phyloP scores from a whole-genome alignment of 2,888 invertebrate species.

The Chloroclysta siterata region DNA sequence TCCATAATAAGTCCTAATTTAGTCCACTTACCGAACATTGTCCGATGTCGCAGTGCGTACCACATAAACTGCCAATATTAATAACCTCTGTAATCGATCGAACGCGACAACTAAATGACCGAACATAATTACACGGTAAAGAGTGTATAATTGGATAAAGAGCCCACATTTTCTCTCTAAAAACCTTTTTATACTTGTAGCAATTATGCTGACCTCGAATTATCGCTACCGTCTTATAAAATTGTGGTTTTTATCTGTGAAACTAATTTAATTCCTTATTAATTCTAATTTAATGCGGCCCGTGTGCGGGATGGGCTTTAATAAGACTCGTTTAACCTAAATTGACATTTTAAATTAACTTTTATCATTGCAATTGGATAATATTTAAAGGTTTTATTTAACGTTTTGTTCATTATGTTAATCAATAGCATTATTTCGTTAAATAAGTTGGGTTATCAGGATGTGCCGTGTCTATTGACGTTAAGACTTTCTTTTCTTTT shows the following conservation, averaged over 20 bases:
- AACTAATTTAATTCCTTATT: slow-evolving; percentile 33
- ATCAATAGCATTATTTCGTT: no score
- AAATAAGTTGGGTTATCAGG: no score
- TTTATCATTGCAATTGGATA: slow-evolving; percentile 19
- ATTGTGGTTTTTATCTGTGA: slow-evolving; percentile 31
- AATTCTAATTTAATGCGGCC: slow-evolving; percentile 29
- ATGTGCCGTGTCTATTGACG: no score
- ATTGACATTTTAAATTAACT: slow-evolving; percentile 24
- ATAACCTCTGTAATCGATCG: slow-evolving; percentile 40
- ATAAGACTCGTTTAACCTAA: slow-evolving; percentile 24
- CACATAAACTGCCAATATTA: slow-evolving; percentile 35
- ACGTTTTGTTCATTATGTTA: not conserved
- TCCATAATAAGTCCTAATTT: slow-evolving; percentile 25
- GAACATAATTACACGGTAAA: slow-evolving; percentile 52
- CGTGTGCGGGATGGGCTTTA: slow-evolving; percentile 25
- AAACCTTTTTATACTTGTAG: slow-evolving; percentile 13
- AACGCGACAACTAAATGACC: slow-evolving; percentile 62
- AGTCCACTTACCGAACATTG: slow-evolving; percentile 24
- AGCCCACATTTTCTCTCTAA: slow-evolving; percentile 35
- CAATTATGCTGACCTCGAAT: slow-evolving; percentile 17
- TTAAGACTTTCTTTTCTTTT: no score
- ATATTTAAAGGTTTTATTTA: slow-evolving; percentile 19
- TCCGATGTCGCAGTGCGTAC: slow-evolving; percentile 30
- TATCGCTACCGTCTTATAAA: slow-evolving; percentile 33
- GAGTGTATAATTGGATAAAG: slow-evolving; percentile 56